Evolutionary conservation across 2,113 vertebrate genomes (phyloP).

Genomic region (Trematocara unimaculatum): DNA sequence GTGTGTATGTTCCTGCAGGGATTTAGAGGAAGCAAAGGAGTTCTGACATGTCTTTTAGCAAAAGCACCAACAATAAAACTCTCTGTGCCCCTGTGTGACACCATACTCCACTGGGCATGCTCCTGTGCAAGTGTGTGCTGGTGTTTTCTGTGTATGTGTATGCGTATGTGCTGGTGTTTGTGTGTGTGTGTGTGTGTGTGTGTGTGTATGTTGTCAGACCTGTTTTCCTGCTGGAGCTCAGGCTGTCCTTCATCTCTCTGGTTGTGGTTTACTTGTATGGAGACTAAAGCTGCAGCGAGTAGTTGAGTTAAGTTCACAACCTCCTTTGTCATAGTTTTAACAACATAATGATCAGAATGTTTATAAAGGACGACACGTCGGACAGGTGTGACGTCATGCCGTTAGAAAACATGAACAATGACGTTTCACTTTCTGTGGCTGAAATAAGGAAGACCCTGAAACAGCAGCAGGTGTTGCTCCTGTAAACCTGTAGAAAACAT

Average conservation of each 20-base stretch:
- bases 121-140: not conserved
- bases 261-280: not conserved
- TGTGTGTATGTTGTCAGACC: not conserved
- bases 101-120: not conserved
- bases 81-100: not conserved
- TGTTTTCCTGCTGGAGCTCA: not conserved
- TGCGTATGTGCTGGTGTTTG: not conserved
- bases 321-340: not conserved
- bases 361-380: not conserved
- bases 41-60: constrained; percentile 34
- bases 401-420: too few species aligned
- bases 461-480: not conserved
- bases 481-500: not conserved
- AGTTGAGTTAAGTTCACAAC: not conserved
- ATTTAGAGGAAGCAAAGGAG: constrained; percentile 13
- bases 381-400: not conserved
- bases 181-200: not conserved
- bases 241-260: not conserved
- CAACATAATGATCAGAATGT: not conserved
- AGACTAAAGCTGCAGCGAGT: not conserved
- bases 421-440: not conserved
- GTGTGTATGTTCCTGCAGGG: not conserved
- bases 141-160: not conserved
- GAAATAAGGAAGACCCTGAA: not conserved
- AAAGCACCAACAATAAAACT: constrained; percentile 3